Percentiles rank a stretch among this genome's conserved stretches.
These are phyloP conservation scores for Lepidurus apus DNA, from an alignment of 1,140 invertebrate genomes.

Conservation along the genomic window DNA sequence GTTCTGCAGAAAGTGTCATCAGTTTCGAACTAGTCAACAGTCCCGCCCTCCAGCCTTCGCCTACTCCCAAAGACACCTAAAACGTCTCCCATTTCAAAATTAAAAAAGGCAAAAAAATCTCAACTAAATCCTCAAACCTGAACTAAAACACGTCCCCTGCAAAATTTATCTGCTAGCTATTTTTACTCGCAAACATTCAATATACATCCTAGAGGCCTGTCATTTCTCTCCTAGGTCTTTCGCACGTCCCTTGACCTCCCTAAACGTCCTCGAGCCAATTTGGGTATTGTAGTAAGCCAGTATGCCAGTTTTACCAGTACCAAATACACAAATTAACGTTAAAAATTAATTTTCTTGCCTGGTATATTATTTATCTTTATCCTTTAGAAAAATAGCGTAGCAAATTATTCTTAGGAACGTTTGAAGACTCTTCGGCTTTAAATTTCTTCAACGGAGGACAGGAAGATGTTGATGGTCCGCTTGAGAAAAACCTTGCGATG, in stretches of 20 bases:
- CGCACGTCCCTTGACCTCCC: not conserved
- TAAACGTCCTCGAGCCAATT: not conserved
- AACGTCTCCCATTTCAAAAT: not conserved
- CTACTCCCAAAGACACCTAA: not conserved
- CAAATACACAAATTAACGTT: constrained; percentile 7
- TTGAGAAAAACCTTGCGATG: constrained; percentile 45
- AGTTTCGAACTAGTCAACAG: not conserved
- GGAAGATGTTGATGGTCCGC: constrained; percentile 32
- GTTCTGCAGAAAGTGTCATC: not conserved
- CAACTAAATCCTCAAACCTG: no score
- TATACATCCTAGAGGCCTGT: constrained; percentile 8
- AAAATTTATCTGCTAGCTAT: no score
- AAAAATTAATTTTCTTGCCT: not conserved
- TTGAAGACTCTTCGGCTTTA: constrained; percentile 60
- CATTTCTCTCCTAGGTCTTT: not conserved
- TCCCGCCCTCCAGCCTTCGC: not conserved
- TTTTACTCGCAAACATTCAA: not conserved
- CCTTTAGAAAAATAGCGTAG: not conserved
- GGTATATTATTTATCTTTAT: not conserved
- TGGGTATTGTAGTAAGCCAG: constrained; percentile 6
- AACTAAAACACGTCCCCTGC: no score
- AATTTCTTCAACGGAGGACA: constrained; percentile 45
- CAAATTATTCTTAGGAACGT: constrained; percentile 57
- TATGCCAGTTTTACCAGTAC: constrained; percentile 2
- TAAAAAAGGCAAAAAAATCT: not conserved